phyloP scores from a whole-genome alignment of 2,113 vertebrate species.

The Eulacestoma nigropectus region DNA sequence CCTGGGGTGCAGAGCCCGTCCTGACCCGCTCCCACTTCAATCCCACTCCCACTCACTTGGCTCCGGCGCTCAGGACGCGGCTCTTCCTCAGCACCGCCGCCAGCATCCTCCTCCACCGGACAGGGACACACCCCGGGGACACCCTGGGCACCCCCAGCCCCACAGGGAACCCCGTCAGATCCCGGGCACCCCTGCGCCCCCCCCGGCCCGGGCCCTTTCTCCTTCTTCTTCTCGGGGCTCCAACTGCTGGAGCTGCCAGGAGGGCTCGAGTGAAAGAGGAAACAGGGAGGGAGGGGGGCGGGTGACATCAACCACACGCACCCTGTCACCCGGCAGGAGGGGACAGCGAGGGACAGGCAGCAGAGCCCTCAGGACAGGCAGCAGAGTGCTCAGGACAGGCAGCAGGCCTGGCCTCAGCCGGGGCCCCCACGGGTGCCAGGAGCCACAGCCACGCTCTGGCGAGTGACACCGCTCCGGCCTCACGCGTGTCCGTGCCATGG shows the following conservation, averaged over 20 bases:
- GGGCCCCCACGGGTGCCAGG: not conserved
- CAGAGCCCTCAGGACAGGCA: not conserved
- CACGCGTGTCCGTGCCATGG: rapidly evolving
- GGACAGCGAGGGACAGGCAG: not conserved
- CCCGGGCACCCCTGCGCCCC: no score
- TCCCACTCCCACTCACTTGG: slow-evolving; percentile 64
- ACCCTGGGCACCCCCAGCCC: not conserved
- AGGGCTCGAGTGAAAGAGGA: slow-evolving; percentile 8
- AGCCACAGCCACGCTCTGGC: not conserved
- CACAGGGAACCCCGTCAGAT: not conserved
- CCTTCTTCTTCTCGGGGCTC: not conserved
- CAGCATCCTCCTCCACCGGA: slow-evolving; percentile 41
- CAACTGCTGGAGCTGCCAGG: not conserved
- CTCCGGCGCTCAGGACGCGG: slow-evolving; percentile 3
- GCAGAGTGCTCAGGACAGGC: not conserved
- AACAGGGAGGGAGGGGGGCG: not conserved
- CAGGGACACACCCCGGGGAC: not conserved
- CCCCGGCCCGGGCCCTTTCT: not conserved
- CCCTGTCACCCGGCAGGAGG: not conserved
- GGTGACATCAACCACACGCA: not conserved
- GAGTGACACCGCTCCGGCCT: rapidly evolving
- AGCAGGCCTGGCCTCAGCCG: not conserved
- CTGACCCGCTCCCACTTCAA: not conserved
- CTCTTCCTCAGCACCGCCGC: not conserved
- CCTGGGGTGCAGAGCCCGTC: rapidly evolving